Base-by-base conservation (phyloP, 2,113 vertebrate species). In the Ptyas mucosa region DNA sequence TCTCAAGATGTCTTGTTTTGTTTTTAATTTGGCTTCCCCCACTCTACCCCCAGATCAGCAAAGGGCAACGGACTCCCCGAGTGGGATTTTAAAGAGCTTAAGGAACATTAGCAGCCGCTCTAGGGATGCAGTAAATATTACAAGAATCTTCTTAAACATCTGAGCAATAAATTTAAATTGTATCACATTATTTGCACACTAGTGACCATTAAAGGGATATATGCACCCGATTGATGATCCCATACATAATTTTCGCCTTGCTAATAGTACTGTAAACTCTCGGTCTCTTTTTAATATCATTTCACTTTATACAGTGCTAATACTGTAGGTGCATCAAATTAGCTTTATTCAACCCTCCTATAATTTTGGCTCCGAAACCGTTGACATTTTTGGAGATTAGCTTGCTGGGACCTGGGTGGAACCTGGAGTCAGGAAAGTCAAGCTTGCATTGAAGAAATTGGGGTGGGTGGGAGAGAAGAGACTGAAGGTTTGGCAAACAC, bases 401-500 rank as follows among this genome's bases (percentile, higher is more conserved):
- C 69, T 95, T 94, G 91, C 93, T 90, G 69, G 0, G 24, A 90
- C 88, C 52, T 93, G 54, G 89, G 88, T 93, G 81, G 87, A 92
- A 53, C 51, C 54, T 64, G 75, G 92, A 93, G 90, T 86, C 15
- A 51, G 46, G 89, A 24, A 34, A 20, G 75, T 69, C 12, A 2
- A 34, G 2, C 1, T 34, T 12, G 0, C 5, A 15, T 46, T 57
- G 29, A 81, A 92, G 92, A 94, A 69, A 95, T 57, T 58, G 57
- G 55, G 55, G 21, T 8, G 93, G 90, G 87, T 46, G 43, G 39
- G n/a, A 53, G 49, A 34, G 18, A 43, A 53, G 14, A 12, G 69
- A 54, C 0, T 9, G 14, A 90, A 55, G 91, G 87, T 94, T 96
- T 96, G 96, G 94, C 96, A 96, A 90, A 85, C 88, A 91, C 88